Evolutionary conservation across 2,888 invertebrate species (phyloP), one percentile per base, ranked within the genome.

Genomic region (Chesias legatella): DNA sequence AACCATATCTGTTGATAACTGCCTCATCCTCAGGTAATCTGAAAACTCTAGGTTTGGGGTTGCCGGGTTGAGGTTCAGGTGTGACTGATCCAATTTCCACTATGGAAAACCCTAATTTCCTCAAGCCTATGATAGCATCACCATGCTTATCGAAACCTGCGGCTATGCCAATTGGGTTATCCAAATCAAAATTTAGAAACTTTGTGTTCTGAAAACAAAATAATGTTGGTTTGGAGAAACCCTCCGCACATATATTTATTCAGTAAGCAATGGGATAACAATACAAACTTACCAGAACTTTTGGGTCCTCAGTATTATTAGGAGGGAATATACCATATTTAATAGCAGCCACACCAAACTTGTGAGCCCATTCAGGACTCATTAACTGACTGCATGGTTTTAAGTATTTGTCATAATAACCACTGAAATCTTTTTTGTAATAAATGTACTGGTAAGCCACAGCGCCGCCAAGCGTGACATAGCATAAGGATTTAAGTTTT

Each of bases 121-220:
- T 89, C 24, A 99, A 80, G 0, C 96, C 95, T 60, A 92, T 78
- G 1, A 98, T 89, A 10, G 96, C 97, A 86, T 98, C 98, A 4
- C 94, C 98, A 80, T 99, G 93, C 79, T 99, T 99, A 78, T 99
- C 99, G 84, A 99, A 99, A 4, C 99, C 99, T 41, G 99, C 99
- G 13, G 99, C 99, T 65, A 99, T 92, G n/a, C 99, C 99, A 58
- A 99, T 80, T 0, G 99, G 99, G 85, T 98, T 98, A 37, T 90
- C 86, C 47, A 99, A 91, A 7, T 92, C 75, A 48, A 91, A 88
- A 10, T 92, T 91, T 73, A 95, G 93, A 30, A 98, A 85, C 36
- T 84, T 90, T 0, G 93, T 93, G 69, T 90, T 90, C 95, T 95
- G 75, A 26, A 71, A 61, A 73, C 73, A 40, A 35, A 31, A 17